These are phyloP conservation scores for Drosophila quasianomalipes DNA, from an alignment of 2,888 invertebrate genomes.

Conservation along the genomic window DNA sequence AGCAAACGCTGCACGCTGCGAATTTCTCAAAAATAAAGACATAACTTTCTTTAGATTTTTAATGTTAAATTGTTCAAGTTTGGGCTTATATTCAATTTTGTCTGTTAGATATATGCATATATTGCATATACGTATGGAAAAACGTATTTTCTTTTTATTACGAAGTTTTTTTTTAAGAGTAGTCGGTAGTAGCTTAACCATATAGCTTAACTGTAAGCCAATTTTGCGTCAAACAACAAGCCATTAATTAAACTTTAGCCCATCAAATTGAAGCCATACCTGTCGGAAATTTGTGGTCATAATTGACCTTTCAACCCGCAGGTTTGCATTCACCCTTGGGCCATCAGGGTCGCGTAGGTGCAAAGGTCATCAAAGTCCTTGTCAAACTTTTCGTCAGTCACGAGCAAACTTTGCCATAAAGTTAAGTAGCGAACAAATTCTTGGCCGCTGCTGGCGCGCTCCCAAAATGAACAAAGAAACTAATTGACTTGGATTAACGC, in stretches of 20 bases:
- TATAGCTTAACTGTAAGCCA: background rate
- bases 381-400: slow-evolving; percentile 56
- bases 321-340: slow-evolving; percentile 44
- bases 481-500: slow-evolving; percentile 82
- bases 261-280: slow-evolving; percentile 44
- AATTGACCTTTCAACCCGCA: slow-evolving; percentile 48
- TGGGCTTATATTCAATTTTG: background rate
- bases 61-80: background rate
- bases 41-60: background rate
- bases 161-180: background rate
- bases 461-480: slow-evolving; percentile 76
- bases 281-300: slow-evolving; percentile 30
- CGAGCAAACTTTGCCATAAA: slow-evolving; percentile 66
- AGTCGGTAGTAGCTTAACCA: background rate
- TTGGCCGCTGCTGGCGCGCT: slow-evolving; percentile 34
- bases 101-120: background rate
- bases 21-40: slow-evolving; percentile 22
- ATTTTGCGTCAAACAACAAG: background rate
- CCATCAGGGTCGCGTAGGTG: slow-evolving; percentile 37
- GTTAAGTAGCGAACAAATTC: slow-evolving; percentile 69
- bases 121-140: background rate
- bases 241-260: slow-evolving; percentile 34
- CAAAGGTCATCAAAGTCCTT: slow-evolving; percentile 54
- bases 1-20: background rate
- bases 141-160: background rate